These are phyloP conservation scores for Sinocyclocheilus anophthalmus DNA, from an alignment of 2,113 vertebrate species.

Conservation along the genomic window DNA sequence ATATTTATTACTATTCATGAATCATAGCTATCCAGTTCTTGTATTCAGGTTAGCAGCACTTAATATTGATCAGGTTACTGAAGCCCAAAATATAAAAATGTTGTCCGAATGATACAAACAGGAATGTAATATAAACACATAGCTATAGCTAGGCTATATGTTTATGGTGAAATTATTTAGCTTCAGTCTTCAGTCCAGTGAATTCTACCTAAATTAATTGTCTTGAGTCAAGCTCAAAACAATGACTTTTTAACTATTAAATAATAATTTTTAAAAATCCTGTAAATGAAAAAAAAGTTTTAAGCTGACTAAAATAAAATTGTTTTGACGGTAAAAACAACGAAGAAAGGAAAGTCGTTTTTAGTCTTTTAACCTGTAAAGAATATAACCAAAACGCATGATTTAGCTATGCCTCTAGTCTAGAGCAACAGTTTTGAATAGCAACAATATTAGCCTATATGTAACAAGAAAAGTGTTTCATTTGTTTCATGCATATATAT, in stretches of 20 bases:
- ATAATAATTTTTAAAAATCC: neutral
- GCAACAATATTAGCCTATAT: neutral
- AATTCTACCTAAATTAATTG: neutral
- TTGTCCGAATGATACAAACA: neutral
- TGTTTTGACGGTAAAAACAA: neutral
- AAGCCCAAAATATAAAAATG: neutral
- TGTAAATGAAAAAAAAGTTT: neutral
- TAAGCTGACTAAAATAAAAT: neutral
- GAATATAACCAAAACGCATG: neutral
- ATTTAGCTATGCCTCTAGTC: neutral
- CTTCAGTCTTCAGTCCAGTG: neutral
- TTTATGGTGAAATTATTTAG: neutral
- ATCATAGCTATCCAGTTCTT: neutral
- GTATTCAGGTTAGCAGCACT: neutral
- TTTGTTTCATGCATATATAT: neutral
- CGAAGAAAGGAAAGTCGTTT: neutral
- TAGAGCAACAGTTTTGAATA: neutral
- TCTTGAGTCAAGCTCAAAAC: neutral
- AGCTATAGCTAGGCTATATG: neutral
- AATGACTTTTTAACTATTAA: neutral
- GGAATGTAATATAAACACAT: neutral
- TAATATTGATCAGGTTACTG: neutral
- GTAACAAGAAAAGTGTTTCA: neutral
- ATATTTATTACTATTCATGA: neutral
- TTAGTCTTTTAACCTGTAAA: neutral